Percentiles rank a stretch among this genome's conserved stretches.
These are phyloP conservation scores for Xyrichtys novacula DNA, from an alignment of 2,797 vertebrate species.

Conservation along the genomic window DNA sequence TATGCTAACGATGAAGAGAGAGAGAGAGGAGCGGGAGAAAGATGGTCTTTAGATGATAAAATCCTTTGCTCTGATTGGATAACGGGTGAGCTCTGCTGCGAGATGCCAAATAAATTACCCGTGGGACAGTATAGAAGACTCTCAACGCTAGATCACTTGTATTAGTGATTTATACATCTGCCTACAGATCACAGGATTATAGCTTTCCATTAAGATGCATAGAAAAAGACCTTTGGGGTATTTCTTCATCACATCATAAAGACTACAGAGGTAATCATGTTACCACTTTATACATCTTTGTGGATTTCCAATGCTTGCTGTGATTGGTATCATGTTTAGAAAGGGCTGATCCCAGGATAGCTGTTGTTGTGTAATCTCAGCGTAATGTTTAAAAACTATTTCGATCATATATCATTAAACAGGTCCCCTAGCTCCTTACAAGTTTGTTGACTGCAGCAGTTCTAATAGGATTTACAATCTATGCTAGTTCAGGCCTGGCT, in stretches of 20 bases:
- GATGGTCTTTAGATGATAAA: conserved; percentile 64
- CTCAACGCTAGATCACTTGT: conserved; percentile 34
- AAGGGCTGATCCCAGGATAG: conserved; percentile 21
- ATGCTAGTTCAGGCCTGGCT: conserved; percentile 17
- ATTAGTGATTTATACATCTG: conserved; percentile 28
- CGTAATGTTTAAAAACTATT: conserved; percentile 50
- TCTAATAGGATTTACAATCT: conserved; percentile 53
- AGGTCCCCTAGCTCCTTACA: conserved; percentile 42
- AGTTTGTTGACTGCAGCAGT: conserved; percentile 40
- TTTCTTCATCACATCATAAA: conserved; percentile 29
- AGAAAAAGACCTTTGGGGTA: conserved; percentile 30
- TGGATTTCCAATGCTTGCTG: conserved; percentile 26
- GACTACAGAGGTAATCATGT: conserved; percentile 25
- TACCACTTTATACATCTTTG: conserved; percentile 34
- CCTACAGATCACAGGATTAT: conserved; percentile 39
- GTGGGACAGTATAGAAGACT: conserved; percentile 40
- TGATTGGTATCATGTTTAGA: conserved; percentile 38
- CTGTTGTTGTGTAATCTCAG: conserved; percentile 33
- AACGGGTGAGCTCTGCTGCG: conserved; percentile 48
- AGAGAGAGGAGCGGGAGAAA: conserved; percentile 33
- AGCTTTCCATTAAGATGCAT: conserved; percentile 13
- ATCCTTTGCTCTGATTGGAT: conserved; percentile 57
- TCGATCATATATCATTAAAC: conserved; percentile 53
- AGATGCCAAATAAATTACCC: conserved; percentile 53
- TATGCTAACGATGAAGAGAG: conserved; percentile 56